These are phyloP conservation scores for Auanema freiburgensis DNA, from an alignment of 2,888 invertebrate species.

Conservation along the genomic window DNA sequence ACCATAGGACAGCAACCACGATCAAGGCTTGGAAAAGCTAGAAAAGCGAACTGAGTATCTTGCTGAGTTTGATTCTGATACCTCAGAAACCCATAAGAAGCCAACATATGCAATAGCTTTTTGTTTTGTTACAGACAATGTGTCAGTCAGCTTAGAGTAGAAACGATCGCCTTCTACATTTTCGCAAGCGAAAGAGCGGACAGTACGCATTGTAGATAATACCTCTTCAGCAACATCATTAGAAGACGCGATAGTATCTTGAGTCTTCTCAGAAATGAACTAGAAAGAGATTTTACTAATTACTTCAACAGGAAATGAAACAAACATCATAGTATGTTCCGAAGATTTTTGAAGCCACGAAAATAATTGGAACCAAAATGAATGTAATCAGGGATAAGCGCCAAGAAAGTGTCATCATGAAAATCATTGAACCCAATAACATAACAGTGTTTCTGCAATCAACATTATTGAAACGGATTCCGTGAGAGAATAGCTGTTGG, in stretches of 20 bases:
- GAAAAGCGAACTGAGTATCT: neutral
- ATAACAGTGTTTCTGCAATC: conserved; percentile 64
- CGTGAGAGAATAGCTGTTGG: neutral
- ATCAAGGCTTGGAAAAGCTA: conserved; percentile 61
- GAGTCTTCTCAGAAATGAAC: conserved; percentile 63
- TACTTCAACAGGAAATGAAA: neutral
- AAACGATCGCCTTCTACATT: conserved; percentile 60
- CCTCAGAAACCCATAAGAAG: conserved; percentile 60
- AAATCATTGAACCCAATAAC: conserved; percentile 65
- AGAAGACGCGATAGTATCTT: conserved; percentile 65
- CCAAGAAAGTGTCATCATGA: conserved; percentile 67
- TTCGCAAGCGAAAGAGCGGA: conserved; percentile 67
- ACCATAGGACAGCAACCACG: conserved; percentile 65
- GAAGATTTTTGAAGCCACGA: conserved; percentile 66
- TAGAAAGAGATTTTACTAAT: too few species aligned
- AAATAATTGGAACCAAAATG: conserved; percentile 66
- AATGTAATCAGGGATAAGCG: conserved; percentile 65
- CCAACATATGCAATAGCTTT: conserved; percentile 62
- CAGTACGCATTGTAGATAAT: conserved; percentile 66
- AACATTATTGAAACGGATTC: conserved; percentile 7
- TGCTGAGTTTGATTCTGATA: conserved; percentile 9
- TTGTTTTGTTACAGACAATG: conserved; percentile 53
- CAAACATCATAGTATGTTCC: conserved; percentile 67
- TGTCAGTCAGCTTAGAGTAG: conserved; percentile 53
- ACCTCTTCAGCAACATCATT: conserved; percentile 67